These are phyloP conservation scores for Hydractinia echinata DNA, from an alignment of 30 jellyfish, hydroid and myxozoan genomes.

Conservation along the genomic window DNA sequence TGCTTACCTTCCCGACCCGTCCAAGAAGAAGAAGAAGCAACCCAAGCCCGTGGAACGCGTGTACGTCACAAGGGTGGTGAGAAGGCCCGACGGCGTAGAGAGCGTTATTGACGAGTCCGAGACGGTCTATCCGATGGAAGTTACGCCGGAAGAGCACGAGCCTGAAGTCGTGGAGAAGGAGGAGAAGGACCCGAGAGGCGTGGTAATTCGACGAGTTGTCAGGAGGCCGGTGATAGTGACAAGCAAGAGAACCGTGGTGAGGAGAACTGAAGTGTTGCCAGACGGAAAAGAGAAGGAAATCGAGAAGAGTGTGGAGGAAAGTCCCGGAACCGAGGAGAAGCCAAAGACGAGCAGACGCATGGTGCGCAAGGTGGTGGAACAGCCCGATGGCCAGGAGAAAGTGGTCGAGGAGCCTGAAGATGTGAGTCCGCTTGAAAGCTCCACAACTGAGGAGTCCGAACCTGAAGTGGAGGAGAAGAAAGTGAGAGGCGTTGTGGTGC, in stretches of 20 bases:
- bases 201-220: conserved; percentile 33
- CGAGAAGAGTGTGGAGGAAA: conserved; percentile 36
- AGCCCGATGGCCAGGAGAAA: conserved; percentile 51
- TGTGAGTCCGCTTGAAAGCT: conserved; percentile 48
- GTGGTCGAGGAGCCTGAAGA: conserved; percentile 73
- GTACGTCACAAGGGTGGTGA: conserved; percentile 39
- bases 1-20: neutral
- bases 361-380: conserved; percentile 43
- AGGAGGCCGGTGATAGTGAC: conserved; percentile 41
- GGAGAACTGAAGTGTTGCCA: conserved; percentile 38
- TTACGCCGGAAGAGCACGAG: conserved; percentile 34
- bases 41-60: conserved; percentile 78
- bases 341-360: conserved; percentile 40
- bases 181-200: conserved; percentile 54
- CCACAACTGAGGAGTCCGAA: conserved; percentile 57
- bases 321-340: conserved; percentile 33
- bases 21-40: conserved; percentile 13
- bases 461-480: conserved; percentile 47
- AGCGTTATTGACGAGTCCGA: conserved; percentile 67
- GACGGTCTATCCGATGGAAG: conserved; percentile 55
- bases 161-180: conserved; percentile 33
- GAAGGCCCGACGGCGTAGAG: conserved; percentile 57
- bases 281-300: conserved; percentile 56
- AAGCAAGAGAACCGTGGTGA: conserved; percentile 32
- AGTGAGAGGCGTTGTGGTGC: conserved; percentile 40